Evolutionary conservation across 2,113 vertebrate species (phyloP).

Genomic region (Cynocephalus volans): DNA sequence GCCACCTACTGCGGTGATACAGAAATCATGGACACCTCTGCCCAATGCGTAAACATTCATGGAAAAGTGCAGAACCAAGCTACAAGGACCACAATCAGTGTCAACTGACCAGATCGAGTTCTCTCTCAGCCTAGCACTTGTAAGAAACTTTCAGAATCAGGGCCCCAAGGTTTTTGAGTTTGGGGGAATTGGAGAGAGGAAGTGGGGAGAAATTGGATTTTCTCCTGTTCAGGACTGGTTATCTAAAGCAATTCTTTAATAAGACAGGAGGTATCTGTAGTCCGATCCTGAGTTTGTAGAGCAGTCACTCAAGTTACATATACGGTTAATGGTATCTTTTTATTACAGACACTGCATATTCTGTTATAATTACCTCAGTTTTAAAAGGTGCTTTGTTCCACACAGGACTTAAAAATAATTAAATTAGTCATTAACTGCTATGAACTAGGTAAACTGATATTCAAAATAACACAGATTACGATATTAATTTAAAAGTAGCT

Average conservation of each 20-base stretch:
- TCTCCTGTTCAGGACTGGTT: neutral
- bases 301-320: neutral
- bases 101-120: rapidly evolving
- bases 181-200: neutral
- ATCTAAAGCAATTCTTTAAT: neutral
- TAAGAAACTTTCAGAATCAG: neutral
- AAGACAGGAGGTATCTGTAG: neutral
- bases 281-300: neutral
- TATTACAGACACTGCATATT: neutral
- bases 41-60: neutral
- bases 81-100: neutral
- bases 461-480: conserved; percentile 44
- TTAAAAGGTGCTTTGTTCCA: conserved; percentile 46
- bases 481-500: conserved; percentile 47
- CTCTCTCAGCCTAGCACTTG: neutral
- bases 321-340: neutral
- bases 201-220: neutral
- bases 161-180: neutral
- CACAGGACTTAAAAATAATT: neutral
- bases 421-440: conserved; percentile 17
- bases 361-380: neutral
- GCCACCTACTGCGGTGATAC: neutral
- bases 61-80: neutral
- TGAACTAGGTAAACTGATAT: conserved; percentile 24
- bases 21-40: neutral